Base-by-base conservation (phyloP, 2,797 vertebrate genomes). In the Chelmon rostratus region DNA sequence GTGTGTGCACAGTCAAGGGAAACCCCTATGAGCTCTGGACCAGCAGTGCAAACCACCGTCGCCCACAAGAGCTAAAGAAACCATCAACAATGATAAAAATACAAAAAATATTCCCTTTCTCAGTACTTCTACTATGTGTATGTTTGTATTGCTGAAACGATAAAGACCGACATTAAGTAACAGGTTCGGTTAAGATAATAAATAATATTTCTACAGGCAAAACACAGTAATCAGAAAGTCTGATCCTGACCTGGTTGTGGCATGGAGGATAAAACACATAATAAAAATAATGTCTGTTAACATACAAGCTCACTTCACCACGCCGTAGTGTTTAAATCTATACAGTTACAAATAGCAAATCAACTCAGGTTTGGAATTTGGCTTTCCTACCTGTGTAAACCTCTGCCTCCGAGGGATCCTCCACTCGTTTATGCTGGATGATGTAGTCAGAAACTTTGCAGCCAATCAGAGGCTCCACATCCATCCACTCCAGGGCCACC, bases 351-450 rank as follows among this genome's bases (percentile, higher is more conserved):
- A 62, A 49, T 54, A 16, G 3, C 8, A 65, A 47, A 68, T 42
- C 18, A 79, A 56, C 23, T 23, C 6, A 58, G 2, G 5, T 1
- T 47, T 62, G 4, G 16, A 65, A 35, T 57, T 10, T 6, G 19
- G 8, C 21, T 38, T 57, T 56, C 87, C 68, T 92, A 99, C 98
- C 98, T 93, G 98, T 99, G 92, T 99, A 99, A 83, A 99, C 96
- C 79, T 99, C 97, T 0, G 98, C 98, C 82, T 99, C 98, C 0
- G 96, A 97, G 31, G 97, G 98, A 81, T 99, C 97, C 73, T 99
- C 98, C 69, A 99, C 96, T 81, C 97, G 96, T 93, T 99, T 99
- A 89, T 99, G 97, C 83, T 99, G 98, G 72, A 99, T 95, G 91
- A 99, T 92, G 12, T 99, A 99, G 92, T 99, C 98, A 0, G 98